These are phyloP conservation scores for Entomobrya multifasciata DNA, from an alignment of 2,888 invertebrate species.

Conservation along the genomic window DNA sequence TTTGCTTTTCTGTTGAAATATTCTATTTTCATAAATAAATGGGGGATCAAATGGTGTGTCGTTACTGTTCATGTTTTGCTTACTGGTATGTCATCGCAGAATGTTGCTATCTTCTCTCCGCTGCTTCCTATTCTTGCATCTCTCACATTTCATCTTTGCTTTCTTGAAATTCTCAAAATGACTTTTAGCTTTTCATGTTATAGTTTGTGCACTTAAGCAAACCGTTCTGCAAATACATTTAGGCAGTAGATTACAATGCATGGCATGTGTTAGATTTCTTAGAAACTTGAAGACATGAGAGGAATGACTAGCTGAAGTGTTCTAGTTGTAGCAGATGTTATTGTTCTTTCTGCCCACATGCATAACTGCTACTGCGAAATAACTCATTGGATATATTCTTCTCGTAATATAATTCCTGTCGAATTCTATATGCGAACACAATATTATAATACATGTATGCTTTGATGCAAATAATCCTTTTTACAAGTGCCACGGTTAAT, in stretches of 20 bases:
- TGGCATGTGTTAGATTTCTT: background rate
- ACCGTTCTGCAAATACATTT: background rate
- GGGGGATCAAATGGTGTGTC: background rate
- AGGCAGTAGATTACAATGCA: background rate
- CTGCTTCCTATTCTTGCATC: background rate
- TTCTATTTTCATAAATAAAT: slow-evolving; percentile 32
- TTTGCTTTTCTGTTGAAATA: no score
- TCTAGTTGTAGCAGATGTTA: slow-evolving; percentile 14
- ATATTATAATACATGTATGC: slow-evolving; percentile 6
- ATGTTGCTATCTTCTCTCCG: slow-evolving; percentile 12
- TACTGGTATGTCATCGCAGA: background rate
- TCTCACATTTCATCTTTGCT: slow-evolving; percentile 14
- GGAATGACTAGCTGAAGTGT: background rate
- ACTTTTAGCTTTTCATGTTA: slow-evolving; percentile 53
- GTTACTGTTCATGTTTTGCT: background rate
- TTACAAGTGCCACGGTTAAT: slow-evolving; percentile 60
- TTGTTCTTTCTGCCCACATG: background rate
- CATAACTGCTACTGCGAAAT: no score
- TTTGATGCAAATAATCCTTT: slow-evolving; percentile 66
- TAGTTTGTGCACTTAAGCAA: background rate
- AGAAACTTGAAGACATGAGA: background rate
- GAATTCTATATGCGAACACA: no score
- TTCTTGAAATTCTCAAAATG: slow-evolving; percentile 23
- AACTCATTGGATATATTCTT: no score
- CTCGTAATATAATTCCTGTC: no score